A percentile compares a stretch with the other conserved stretches of the same genome.
These are phyloP conservation scores for Drosophila putrida DNA, from an alignment of 2,888 invertebrate species.

Conservation along the genomic window DNA sequence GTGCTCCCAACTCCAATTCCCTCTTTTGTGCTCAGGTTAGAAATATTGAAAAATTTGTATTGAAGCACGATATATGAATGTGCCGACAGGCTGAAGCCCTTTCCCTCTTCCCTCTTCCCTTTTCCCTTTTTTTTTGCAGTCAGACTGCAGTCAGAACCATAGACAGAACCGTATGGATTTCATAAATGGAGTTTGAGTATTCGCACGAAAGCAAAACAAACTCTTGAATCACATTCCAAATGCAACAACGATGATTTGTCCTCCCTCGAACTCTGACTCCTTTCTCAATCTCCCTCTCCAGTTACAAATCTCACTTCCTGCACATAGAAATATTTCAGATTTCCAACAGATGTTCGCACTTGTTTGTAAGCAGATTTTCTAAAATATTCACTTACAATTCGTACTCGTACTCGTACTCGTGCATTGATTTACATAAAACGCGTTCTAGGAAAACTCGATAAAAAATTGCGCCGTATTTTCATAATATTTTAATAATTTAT, in stretches of 20 bases:
- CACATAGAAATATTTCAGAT: slow-evolving; percentile 60
- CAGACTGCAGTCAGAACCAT: neutral
- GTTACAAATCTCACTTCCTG: neutral
- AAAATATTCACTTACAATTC: slow-evolving; percentile 55
- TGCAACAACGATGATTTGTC: slow-evolving; percentile 36
- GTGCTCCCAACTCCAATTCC: slow-evolving; percentile 17
- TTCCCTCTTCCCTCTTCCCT: neutral
- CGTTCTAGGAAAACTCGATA: slow-evolving; percentile 11
- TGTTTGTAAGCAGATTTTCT: slow-evolving; percentile 69
- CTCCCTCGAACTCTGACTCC: neutral
- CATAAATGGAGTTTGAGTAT: slow-evolving; percentile 10
- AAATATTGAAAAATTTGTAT: slow-evolving; percentile 78
- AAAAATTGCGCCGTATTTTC: slow-evolving; percentile 17
- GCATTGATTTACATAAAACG: slow-evolving; percentile 76
- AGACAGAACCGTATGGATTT: slow-evolving; percentile 17
- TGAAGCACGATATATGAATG: slow-evolving; percentile 65
- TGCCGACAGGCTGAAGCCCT: slow-evolving; percentile 38
- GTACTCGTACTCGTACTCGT: too few relatives aligned
- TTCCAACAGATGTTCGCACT: slow-evolving; percentile 68
- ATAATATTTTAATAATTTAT: slow-evolving; percentile 46
- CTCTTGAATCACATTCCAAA: slow-evolving; percentile 68
- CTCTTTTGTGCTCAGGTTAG: slow-evolving; percentile 48
- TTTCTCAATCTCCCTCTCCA: neutral
- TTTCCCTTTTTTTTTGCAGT: neutral
- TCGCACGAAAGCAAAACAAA: slow-evolving; percentile 51